These are phyloP conservation scores for Pachycephala philippinensis DNA, from an alignment of 2,113 vertebrate genomes.

Conservation along the genomic window DNA sequence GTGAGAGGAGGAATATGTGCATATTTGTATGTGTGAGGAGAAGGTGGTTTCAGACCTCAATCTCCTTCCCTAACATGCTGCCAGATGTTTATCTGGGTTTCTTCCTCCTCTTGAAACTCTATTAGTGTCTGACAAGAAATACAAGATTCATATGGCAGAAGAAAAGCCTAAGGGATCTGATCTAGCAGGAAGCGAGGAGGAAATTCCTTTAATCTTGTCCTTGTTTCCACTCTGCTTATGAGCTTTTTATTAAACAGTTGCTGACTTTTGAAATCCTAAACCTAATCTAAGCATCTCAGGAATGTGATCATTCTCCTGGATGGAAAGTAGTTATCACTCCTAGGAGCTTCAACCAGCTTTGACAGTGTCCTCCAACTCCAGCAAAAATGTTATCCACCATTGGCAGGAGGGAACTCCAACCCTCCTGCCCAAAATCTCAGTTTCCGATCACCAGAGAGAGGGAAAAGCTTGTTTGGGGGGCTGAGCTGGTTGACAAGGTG, in stretches of 20 bases:
- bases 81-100: slow-evolving; percentile 29
- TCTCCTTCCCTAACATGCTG: not conserved
- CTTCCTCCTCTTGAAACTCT: slow-evolving; percentile 5
- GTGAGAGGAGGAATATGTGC: not conserved
- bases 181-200: slow-evolving; percentile 22
- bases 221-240: slow-evolving; percentile 36
- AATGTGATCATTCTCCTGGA: not conserved
- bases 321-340: not conserved
- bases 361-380: not conserved
- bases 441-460: not conserved
- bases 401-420: not conserved
- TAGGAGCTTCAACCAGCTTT: not conserved
- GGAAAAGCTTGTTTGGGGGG: not conserved
- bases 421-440: not conserved
- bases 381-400: not conserved
- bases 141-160: slow-evolving; percentile 22
- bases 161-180: not conserved
- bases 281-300: not conserved
- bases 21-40: not conserved
- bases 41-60: not conserved
- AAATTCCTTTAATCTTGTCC: slow-evolving; percentile 57
- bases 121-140: slow-evolving; percentile 2
- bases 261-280: slow-evolving; percentile 16
- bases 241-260: slow-evolving; percentile 29
- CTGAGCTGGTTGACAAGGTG: not conserved